Base-by-base conservation (phyloP, 2,888 invertebrate genomes). In the Hedychridium roseum region DNA sequence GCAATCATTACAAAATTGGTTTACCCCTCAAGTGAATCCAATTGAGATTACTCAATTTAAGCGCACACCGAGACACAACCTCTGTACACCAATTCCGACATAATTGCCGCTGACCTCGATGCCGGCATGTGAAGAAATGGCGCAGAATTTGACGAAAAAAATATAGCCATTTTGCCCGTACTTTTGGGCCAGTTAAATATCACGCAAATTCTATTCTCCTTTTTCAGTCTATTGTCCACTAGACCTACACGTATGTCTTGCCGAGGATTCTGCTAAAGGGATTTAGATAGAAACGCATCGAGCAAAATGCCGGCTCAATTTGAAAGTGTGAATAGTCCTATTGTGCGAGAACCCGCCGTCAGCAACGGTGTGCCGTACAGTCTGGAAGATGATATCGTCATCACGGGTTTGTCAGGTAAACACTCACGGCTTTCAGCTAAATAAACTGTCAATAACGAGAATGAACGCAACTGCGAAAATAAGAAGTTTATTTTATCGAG, bases 401-500 rank as follows among this genome's bases (percentile, higher is more conserved):
- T 94, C 71, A 85, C 89, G 37, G 94, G 94, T 14, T 84, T 94
- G 66, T 92, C 93, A 44, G 82, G 82, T 61, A 60, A 49, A 20
- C 27, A 26, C n/a, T n/a, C n/a, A n/a, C n/a, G n/a, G n/a, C n/a
- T n/a, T n/a, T n/a, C n/a, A n/a, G n/a, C n/a, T n/a, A n/a, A n/a
- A n/a, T n/a, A n/a, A n/a, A n/a, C n/a, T n/a, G n/a, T n/a, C n/a
- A n/a, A n/a, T n/a, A n/a, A n/a, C n/a, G n/a, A n/a, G n/a, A n/a
- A n/a, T n/a, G n/a, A n/a, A n/a, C n/a, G n/a, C n/a, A n/a, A n/a
- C n/a, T n/a, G n/a, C n/a, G n/a, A n/a, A n/a, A n/a, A n/a, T n/a
- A n/a, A n/a, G n/a, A n/a, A n/a, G n/a, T n/a, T n/a, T n/a, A n/a
- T n/a, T n/a, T n/a, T n/a, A n/a, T n/a, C n/a, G n/a, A n/a, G n/a